A percentile compares a stretch with the other conserved stretches of the same genome.
Conservation (phyloP, 2,113 vertebrate genomes). For the Aleadryas rufinucha region DNA sequence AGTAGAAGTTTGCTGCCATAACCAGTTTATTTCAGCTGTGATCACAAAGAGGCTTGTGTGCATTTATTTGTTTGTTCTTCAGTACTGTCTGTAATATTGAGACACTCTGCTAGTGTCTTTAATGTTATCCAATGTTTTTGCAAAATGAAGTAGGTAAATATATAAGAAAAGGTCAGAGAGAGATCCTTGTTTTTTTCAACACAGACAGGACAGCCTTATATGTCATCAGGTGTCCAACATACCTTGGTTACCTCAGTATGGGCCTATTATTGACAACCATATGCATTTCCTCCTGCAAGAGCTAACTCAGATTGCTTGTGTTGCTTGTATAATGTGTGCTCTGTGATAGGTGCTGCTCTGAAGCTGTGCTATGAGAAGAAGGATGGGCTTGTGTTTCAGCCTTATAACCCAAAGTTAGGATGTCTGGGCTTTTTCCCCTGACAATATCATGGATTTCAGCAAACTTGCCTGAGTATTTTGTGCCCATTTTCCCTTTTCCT, state of each 20-base stretch:
- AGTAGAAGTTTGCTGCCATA: constrained; percentile 25
- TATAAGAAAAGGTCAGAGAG: background rate
- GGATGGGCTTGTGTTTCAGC: background rate
- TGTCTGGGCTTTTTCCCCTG: background rate
- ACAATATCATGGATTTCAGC: background rate
- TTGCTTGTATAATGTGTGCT: background rate
- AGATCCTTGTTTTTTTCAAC: background rate
- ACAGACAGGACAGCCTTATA: background rate
- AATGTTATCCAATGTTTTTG: background rate
- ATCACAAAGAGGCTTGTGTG: background rate
- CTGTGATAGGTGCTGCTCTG: background rate
- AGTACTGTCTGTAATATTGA: background rate
- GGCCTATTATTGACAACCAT: background rate
- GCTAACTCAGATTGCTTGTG: background rate
- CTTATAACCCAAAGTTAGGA: background rate
- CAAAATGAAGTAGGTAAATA: background rate
- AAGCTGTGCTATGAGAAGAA: background rate
- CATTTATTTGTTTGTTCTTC: constrained; percentile 14
- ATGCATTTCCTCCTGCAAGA: background rate
- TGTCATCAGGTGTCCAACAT: background rate
- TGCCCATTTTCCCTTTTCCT: background rate
- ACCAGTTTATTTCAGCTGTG: constrained; percentile 16
- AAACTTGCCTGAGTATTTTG: background rate
- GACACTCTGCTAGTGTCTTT: background rate
- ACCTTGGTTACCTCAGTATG: background rate